phyloP scores from a whole-genome alignment of 2,797 vertebrate species.

The Syngnathus acus region DNA sequence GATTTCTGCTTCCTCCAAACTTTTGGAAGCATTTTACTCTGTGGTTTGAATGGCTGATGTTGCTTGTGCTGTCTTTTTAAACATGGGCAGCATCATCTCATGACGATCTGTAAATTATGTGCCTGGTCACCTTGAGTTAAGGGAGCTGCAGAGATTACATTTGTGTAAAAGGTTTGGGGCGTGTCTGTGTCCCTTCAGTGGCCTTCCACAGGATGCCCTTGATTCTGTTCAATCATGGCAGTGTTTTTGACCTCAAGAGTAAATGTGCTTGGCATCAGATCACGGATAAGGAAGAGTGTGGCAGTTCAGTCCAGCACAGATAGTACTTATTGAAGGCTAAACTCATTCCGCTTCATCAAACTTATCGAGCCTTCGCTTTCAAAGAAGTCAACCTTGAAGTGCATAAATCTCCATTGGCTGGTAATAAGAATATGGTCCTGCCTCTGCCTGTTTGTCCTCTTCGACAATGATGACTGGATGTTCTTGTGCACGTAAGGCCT shows the following conservation, averaged over 20 bases:
- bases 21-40: conserved; percentile 16
- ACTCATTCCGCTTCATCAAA: conserved; percentile 63
- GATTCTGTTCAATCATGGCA: conserved; percentile 57
- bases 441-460: conserved; percentile 49
- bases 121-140: conserved; percentile 66
- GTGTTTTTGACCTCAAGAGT: conserved; percentile 58
- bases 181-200: conserved; percentile 38
- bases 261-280: conserved; percentile 56
- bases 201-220: conserved; percentile 54
- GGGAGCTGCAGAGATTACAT: conserved; percentile 54
- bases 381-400: conserved; percentile 62
- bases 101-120: conserved; percentile 52
- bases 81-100: conserved; percentile 18
- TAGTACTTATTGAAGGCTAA: conserved; percentile 58
- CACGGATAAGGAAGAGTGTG: conserved; percentile 37
- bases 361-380: conserved; percentile 57
- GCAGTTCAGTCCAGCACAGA: conserved; percentile 33
- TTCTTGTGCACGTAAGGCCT: conserved; percentile 30
- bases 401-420: conserved; percentile 56
- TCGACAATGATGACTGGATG: conserved; percentile 40
- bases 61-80: not conserved
- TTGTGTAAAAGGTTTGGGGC: conserved; percentile 58
- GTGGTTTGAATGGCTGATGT: not conserved
- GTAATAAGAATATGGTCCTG: conserved; percentile 55
- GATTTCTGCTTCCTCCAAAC: conserved; percentile 9